Conservation (phyloP, 1,140 invertebrate genomes). For the Calosoma granatense region DNA sequence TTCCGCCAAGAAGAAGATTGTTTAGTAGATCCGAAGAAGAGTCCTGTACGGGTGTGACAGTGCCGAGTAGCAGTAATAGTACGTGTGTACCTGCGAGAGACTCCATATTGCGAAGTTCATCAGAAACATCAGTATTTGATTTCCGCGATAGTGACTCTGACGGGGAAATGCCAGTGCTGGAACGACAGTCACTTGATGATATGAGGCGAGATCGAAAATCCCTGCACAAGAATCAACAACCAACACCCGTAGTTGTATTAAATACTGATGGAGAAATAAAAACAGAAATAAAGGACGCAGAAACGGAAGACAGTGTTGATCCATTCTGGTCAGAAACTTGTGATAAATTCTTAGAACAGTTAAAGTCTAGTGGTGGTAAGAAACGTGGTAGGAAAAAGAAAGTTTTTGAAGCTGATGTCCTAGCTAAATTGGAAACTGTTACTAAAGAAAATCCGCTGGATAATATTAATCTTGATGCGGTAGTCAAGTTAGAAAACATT, state of each 20-base stretch:
- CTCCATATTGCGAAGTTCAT: slow-evolving; percentile 45
- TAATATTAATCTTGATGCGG: slow-evolving; percentile 11
- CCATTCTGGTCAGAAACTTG: slow-evolving; percentile 37
- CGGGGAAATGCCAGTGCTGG: slow-evolving; percentile 45
- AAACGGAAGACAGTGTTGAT: slow-evolving; percentile 15
- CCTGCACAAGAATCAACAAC: slow-evolving; percentile 29
- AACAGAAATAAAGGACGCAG: slow-evolving; percentile 3
- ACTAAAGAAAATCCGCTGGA: slow-evolving; percentile 26
- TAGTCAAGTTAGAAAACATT: slow-evolving; percentile 25
- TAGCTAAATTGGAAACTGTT: slow-evolving; percentile 22
- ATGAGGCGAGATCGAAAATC: slow-evolving; percentile 44
- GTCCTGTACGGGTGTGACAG: slow-evolving; percentile 23
- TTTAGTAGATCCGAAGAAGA: slow-evolving; percentile 43
- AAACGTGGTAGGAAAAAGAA: slow-evolving; percentile 45
- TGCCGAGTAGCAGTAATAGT: slow-evolving; percentile 14
- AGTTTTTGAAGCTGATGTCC: slow-evolving; percentile 22
- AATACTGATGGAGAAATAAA: not conserved
- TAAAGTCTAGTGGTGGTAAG: slow-evolving; percentile 45
- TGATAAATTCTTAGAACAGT: slow-evolving; percentile 60
- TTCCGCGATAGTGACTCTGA: slow-evolving; percentile 49
- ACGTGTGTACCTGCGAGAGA: slow-evolving; percentile 32
- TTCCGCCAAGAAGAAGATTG: slow-evolving; percentile 35
- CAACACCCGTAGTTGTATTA: not conserved
- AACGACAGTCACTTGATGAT: slow-evolving; percentile 43
- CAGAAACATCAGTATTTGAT: slow-evolving; percentile 53